phyloP scores from a whole-genome alignment of 1,140 invertebrate genomes.

The Ceratosolen fusciceps region DNA sequence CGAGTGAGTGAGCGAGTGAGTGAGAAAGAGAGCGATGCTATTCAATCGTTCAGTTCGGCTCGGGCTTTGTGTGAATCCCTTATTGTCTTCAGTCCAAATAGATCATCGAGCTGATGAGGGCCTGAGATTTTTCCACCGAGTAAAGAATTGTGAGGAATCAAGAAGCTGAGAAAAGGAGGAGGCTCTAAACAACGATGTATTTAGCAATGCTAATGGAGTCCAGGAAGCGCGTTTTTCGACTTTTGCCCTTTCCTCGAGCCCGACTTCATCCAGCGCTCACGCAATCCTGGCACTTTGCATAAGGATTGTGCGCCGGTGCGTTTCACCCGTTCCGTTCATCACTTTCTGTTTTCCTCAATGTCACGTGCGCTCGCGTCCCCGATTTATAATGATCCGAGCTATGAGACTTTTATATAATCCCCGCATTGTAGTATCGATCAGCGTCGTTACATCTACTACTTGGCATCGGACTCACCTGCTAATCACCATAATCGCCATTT shows the following conservation, averaged over 20 bases:
- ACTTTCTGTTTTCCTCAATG: not conserved
- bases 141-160: no score
- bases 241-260: not conserved
- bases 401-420: not conserved
- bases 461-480: not conserved
- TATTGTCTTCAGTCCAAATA: no score
- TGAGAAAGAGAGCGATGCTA: no score
- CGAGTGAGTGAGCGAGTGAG: no score
- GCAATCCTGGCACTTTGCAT: conserved; percentile 32
- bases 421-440: not conserved
- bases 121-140: no score
- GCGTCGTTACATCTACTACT: not conserved
- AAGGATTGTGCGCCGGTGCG: conserved; percentile 4
- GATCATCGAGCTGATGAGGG: no score
- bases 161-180: no score
- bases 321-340: not conserved
- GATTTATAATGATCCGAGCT: not conserved
- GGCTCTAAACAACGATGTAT: no score
- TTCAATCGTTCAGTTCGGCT: no score
- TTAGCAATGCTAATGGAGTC: not conserved
- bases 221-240: not conserved
- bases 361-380: not conserved
- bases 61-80: no score
- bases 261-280: not conserved
- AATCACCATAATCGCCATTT: not conserved